These are phyloP conservation scores for Hermaeophaga mercurialis DNA, from an alignment of 2,888 invertebrate genomes.

Conservation along the genomic window DNA sequence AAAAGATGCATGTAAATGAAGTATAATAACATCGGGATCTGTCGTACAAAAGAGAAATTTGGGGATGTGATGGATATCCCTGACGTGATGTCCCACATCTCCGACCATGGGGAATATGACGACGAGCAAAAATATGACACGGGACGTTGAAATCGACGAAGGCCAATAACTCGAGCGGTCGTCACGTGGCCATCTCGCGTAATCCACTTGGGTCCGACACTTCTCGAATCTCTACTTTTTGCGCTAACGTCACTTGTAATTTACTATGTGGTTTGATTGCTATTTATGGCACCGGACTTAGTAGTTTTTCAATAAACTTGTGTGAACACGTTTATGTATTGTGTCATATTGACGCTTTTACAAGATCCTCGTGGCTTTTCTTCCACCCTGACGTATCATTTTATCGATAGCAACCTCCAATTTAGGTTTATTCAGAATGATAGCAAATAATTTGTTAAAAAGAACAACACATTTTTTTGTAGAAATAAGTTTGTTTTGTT, in stretches of 20 bases:
- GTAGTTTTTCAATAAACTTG: constrained; percentile 48
- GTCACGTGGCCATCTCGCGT: constrained; percentile 52
- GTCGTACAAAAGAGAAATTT: constrained; percentile 8
- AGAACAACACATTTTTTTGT: too few species aligned
- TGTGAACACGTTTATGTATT: constrained; percentile 38
- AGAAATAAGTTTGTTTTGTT: too few species aligned
- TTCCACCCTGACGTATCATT: not conserved
- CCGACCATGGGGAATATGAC: constrained; percentile 35
- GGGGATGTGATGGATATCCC: not conserved
- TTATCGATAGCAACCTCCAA: too few species aligned
- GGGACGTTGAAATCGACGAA: constrained; percentile 53
- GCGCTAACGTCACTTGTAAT: constrained; percentile 56
- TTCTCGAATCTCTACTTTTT: constrained; percentile 54
- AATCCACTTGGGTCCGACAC: constrained; percentile 56
- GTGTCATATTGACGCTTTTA: constrained; percentile 31
- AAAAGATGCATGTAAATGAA: constrained; percentile 3
- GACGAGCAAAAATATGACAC: constrained; percentile 51
- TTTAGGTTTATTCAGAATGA: too few species aligned
- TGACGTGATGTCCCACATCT: constrained; percentile 6
- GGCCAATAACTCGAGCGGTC: constrained; percentile 55
- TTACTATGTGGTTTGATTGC: constrained; percentile 55
- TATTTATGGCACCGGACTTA: constrained; percentile 49
- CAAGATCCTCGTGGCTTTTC: constrained; percentile 3
- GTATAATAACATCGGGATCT: not conserved
- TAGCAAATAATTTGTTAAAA: too few species aligned